Evolutionary conservation across 2,797 vertebrate genomes (phyloP).

Genomic region (Petrocephalus schoutedeni): DNA sequence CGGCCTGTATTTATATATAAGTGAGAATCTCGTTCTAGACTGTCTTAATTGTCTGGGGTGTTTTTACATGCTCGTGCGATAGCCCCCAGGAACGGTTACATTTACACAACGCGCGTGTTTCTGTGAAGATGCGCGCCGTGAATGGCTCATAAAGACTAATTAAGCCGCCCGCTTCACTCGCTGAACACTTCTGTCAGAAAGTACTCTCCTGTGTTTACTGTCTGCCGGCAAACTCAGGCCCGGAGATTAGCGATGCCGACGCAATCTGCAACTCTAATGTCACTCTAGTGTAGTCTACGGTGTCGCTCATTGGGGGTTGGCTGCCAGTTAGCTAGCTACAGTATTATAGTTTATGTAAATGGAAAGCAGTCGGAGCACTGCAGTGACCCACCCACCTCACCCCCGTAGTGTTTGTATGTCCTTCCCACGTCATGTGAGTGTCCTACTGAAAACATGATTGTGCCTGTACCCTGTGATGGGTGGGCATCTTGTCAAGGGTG

Average conservation of each 20-base stretch:
- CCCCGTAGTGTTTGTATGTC: not conserved
- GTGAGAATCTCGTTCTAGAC: not conserved
- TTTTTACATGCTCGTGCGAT: not conserved
- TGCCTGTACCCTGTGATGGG: not conserved
- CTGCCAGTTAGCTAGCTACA: not conserved
- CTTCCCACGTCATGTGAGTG: not conserved
- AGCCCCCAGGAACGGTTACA: constrained; percentile 8
- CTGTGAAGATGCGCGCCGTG: not conserved
- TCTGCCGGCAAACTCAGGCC: not conserved
- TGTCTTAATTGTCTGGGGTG: not conserved
- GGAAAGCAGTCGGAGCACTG: not conserved
- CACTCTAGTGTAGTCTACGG: not conserved
- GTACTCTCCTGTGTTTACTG: not conserved
- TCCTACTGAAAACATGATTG: not conserved
- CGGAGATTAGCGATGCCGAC: not conserved
- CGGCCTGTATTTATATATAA: not conserved
- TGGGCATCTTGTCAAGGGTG: not conserved
- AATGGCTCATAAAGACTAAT: constrained; percentile 6
- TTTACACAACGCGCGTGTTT: not conserved
- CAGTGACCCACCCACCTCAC: not conserved
- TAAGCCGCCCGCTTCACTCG: constrained; percentile 14
- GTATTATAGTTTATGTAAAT: not conserved
- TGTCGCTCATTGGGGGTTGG: not conserved
- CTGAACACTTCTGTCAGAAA: constrained; percentile 5
- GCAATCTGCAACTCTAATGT: not conserved